Conservation (phyloP, 2,113 vertebrate species). For the Raja brachyura region DNA sequence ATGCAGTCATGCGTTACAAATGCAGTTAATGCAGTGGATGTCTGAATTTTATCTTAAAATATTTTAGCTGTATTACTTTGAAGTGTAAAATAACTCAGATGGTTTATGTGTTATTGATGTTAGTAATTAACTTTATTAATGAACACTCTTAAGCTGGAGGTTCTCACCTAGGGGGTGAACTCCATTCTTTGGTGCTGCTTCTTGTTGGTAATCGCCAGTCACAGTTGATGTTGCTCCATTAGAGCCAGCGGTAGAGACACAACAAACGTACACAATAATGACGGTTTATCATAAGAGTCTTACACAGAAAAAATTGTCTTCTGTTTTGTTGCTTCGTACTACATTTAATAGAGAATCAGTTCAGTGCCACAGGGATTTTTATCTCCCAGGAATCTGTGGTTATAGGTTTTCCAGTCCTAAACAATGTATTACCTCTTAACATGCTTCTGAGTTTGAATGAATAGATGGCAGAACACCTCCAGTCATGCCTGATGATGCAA, state of each 20-base stretch:
- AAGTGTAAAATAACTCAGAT: not conserved
- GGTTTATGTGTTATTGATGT: not conserved
- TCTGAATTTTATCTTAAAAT: not conserved
- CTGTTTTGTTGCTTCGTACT: not conserved
- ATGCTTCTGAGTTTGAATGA: not conserved
- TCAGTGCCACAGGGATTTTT: not conserved
- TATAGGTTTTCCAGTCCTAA: not conserved
- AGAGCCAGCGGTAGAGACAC: not conserved
- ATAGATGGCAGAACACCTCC: constrained; percentile 6
- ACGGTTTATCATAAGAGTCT: not conserved
- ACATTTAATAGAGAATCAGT: not conserved
- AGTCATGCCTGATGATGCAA: not conserved
- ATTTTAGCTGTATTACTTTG: constrained; percentile 13
- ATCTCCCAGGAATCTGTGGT: not conserved
- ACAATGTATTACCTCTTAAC: constrained; percentile 13
- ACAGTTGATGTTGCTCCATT: not conserved
- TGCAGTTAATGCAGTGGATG: not conserved
- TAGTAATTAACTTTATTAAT: not conserved
- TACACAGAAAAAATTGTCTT: not conserved
- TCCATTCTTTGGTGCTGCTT: not conserved
- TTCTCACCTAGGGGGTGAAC: not conserved
- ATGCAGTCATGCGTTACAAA: not conserved
- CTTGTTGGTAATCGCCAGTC: not conserved
- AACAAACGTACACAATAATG: not conserved
- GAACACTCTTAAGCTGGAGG: not conserved